A percentile compares a stretch with the other conserved stretches of the same genome.
These are phyloP conservation scores for Thera obeliscata DNA, from an alignment of 2,888 invertebrate species.

Conservation along the genomic window DNA sequence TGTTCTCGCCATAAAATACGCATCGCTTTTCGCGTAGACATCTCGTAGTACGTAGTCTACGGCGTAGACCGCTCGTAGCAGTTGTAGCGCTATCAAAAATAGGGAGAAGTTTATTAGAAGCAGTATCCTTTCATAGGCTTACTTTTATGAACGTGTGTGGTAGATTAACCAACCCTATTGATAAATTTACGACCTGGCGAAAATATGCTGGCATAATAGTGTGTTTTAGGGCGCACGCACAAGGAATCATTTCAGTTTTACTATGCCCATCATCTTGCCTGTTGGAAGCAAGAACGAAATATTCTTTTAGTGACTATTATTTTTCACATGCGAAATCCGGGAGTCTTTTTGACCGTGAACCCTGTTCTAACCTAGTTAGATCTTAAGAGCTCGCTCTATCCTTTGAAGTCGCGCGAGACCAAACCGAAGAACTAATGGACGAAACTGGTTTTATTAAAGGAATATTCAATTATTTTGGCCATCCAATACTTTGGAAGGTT, in stretches of 20 bases:
- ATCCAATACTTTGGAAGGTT: not conserved
- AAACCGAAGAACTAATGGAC: not conserved
- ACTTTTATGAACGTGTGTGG: constrained; percentile 17
- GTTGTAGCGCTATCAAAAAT: constrained; percentile 22
- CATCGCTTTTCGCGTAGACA: constrained; percentile 22
- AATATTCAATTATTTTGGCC: not conserved
- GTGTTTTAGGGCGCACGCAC: not conserved
- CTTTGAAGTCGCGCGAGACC: not conserved
- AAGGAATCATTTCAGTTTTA: too few species aligned
- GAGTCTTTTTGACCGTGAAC: not conserved
- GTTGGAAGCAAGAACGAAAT: too few species aligned
- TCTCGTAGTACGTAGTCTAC: constrained; percentile 11
- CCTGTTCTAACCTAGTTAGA: not conserved
- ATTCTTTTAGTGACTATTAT: not conserved
- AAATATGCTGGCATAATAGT: constrained; percentile 11
- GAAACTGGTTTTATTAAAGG: not conserved
- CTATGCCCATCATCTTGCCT: too few species aligned
- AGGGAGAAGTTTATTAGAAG: constrained; percentile 15
- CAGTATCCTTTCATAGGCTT: constrained; percentile 15
- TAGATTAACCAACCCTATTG: constrained; percentile 13
- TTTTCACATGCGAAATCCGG: not conserved
- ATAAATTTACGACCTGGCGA: constrained; percentile 19
- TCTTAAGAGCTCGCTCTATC: not conserved
- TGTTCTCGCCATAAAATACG: constrained; percentile 29
- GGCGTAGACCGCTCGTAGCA: constrained; percentile 25